Base-by-base conservation (phyloP, 2,888 invertebrate genomes). In the Agriotes lineatus region DNA sequence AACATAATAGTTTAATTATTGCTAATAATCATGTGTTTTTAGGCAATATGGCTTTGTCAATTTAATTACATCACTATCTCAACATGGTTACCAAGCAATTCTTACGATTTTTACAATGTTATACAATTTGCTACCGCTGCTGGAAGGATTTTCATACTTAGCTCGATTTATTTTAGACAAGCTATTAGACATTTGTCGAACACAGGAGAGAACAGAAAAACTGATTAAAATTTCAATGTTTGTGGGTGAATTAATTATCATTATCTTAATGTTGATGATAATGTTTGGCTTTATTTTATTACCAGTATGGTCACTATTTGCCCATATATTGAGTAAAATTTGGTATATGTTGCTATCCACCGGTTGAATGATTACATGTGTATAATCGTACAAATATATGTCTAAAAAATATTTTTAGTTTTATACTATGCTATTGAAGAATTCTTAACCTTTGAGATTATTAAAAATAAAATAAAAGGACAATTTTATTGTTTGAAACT, bases 161-260 rank as follows among this genome's bases (percentile, higher is more conserved):
- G 62, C 78, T 5, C 72, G 83, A 52, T 84, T 83, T 66, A 52
- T 81, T 1, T 61, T 84, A 63, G 84, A 84, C 68, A 83, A 81
- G 72, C 56, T 78, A 16, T 80, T 84, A 14, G 83, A 83, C 45
- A 83, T 83, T 66, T 74, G 81, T 16, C 75, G 81, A 71, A 79
- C 81, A 0, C 54, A 72, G 7, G 76, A 77, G 60, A 73, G 64
- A 6, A 76, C 73, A 22, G 81, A 82, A 39, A 78, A 79, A 62
- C 65, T 77, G 3, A 69, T 80, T n/a, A 83, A 83, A 74, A 65
- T 72, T 2, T 68, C 76, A 0, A 44, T 82, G 9, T 82, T 84
- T 65, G 20, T 78, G 7, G 79, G 77, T 0, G 80, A 84, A 76
- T 68, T 83, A 33, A 67, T 81, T 14, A 73, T 82, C 1, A 76